Percentiles rank a stretch among this genome's conserved stretches.
These are phyloP conservation scores for Calyptommatus sinebrachiatus DNA, from an alignment of 2,113 vertebrate genomes.

Conservation along the genomic window DNA sequence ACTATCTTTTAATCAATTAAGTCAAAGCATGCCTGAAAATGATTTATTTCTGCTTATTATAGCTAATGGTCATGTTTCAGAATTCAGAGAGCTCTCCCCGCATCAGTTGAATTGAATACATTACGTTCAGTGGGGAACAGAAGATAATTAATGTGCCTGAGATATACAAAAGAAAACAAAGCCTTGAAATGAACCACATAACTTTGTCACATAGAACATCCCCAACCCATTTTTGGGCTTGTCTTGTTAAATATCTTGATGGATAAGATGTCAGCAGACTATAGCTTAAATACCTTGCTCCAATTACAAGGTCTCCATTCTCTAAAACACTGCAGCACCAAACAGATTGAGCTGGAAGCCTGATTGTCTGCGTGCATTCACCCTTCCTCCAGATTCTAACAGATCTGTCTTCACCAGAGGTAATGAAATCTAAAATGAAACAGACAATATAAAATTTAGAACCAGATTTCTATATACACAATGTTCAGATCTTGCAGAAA, in stretches of 20 bases:
- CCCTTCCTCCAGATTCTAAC: conserved; percentile 90
- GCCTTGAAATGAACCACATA: background rate
- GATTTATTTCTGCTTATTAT: background rate
- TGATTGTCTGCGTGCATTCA: conserved; percentile 90
- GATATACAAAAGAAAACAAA: background rate
- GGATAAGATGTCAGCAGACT: background rate
- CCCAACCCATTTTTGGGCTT: background rate
- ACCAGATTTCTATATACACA: background rate
- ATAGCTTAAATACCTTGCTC: conserved; percentile 84
- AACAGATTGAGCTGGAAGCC: conserved; percentile 92
- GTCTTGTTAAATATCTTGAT: background rate
- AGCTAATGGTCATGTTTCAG: background rate
- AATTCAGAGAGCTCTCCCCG: background rate
- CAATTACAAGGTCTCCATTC: conserved; percentile 90
- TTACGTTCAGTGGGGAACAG: too few species aligned
- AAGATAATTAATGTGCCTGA: background rate
- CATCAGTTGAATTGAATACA: background rate
- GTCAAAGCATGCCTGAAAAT: background rate
- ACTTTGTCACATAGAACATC: background rate
- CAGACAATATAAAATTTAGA: background rate
- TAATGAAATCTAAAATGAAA: conserved; percentile 85
- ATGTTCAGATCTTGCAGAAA: too few species aligned
- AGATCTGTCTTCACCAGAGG: conserved; percentile 91
- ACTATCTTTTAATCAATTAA: background rate
- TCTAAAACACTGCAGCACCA: conserved; percentile 95